Evolutionary conservation across 1,140 invertebrate genomes (phyloP).

Genomic region (Conus ventricosus): DNA sequence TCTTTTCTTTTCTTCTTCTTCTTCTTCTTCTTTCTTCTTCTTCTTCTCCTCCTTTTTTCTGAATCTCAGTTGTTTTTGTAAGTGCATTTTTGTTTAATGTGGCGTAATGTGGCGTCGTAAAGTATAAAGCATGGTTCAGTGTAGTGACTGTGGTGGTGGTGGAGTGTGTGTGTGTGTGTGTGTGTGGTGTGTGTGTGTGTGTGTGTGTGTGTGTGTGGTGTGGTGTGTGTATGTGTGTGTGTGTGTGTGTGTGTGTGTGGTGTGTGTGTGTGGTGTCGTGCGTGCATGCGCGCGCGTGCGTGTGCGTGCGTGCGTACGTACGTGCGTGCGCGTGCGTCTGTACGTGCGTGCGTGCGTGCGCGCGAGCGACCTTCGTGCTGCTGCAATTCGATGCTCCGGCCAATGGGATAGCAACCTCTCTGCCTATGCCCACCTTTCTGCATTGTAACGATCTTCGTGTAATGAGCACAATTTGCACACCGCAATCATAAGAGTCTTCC

Average conservation of each 20-base stretch:
- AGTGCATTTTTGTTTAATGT: too few species aligned
- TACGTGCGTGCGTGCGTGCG: slow-evolving; percentile 5
- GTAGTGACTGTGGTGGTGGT: neutral
- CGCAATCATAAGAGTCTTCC: too few species aligned
- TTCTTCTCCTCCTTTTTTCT: neutral
- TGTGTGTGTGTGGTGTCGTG: slow-evolving; percentile 7
- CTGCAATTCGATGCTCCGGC: too few species aligned
- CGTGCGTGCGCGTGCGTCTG: neutral
- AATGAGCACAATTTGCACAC: too few species aligned
- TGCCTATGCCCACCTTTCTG: too few species aligned
- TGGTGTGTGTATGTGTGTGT: too few species aligned
- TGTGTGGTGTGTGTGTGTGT: neutral
- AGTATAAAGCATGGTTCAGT: too few species aligned
- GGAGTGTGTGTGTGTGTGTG: slow-evolving; percentile 3
- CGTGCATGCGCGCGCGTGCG: neutral
- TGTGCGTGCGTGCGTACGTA: slow-evolving; percentile 10
- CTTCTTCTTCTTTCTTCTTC: neutral
- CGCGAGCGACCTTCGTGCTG: neutral
- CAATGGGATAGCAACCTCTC: too few species aligned
- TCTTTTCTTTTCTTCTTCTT: neutral
- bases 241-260: slow-evolving; percentile 7
- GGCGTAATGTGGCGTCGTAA: too few species aligned
- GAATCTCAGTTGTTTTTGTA: neutral
- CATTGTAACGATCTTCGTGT: too few species aligned
- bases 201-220: neutral